Evolutionary conservation across 2,797 vertebrate species (phyloP).

Genomic region (Mus caroli): DNA sequence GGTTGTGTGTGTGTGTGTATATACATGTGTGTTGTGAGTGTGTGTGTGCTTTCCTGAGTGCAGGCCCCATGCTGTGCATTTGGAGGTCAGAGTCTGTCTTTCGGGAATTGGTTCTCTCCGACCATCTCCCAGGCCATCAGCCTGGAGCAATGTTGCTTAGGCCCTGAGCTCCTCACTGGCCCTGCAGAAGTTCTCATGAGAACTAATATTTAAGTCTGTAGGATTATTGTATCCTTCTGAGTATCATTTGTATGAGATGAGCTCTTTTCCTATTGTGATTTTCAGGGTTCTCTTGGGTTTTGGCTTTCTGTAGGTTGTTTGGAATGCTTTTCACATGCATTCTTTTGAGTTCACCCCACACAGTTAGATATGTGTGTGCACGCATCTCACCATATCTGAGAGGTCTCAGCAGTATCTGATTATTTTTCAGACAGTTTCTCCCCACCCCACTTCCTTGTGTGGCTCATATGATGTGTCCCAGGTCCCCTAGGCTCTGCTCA

Average conservation of each 20-base stretch:
- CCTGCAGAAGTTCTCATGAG: slow-evolving; percentile 3
- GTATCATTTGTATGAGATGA: background rate
- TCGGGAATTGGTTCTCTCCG: background rate
- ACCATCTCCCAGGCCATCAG: background rate
- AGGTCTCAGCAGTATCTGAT: background rate
- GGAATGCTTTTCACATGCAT: background rate
- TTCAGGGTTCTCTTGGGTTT: background rate
- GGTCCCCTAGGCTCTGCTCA: background rate
- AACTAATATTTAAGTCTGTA: background rate
- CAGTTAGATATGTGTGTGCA: background rate
- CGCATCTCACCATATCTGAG: background rate
- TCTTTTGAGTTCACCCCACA: background rate
- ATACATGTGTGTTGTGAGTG: background rate
- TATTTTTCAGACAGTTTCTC: background rate
- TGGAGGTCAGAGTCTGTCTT: background rate
- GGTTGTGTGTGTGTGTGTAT: background rate
- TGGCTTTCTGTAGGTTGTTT: background rate
- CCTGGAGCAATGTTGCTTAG: background rate
- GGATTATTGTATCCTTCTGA: background rate
- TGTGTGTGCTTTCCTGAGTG: background rate
- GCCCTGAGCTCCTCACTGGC: background rate
- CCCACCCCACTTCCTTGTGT: background rate
- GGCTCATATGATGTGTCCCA: background rate
- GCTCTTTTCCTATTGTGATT: background rate
- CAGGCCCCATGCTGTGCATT: background rate